These are phyloP conservation scores for Drosophila setifemur DNA, from an alignment of 1,140 invertebrate genomes.

Conservation along the genomic window DNA sequence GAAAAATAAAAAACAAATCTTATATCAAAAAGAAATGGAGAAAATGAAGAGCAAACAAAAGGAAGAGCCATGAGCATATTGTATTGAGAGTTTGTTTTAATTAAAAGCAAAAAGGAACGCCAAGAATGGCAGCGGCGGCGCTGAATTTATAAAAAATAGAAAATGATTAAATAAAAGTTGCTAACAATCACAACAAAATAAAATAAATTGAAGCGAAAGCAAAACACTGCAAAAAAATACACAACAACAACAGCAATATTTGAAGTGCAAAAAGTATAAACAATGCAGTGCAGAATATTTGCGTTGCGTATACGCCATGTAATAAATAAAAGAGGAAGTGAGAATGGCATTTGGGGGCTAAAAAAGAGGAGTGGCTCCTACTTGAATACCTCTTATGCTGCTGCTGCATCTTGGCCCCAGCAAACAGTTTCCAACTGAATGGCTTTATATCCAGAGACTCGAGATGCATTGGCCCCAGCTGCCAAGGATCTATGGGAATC, in stretches of 20 bases:
- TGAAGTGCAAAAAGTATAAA: conserved; percentile 25
- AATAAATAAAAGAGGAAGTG: conserved; percentile 60
- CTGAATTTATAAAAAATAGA: conserved; percentile 70
- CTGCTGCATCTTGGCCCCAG: conserved; percentile 52
- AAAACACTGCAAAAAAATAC: conserved; percentile 13
- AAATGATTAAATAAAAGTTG: conserved; percentile 77
- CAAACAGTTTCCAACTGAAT: conserved; percentile 75
- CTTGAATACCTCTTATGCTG: conserved; percentile 43
- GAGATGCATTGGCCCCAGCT: conserved; percentile 66
- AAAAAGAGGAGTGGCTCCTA: conserved; percentile 32
- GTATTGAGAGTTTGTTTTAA: conserved; percentile 79
- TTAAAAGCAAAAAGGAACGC: conserved; percentile 67
- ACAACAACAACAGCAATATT: background rate
- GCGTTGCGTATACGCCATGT: conserved; percentile 72
- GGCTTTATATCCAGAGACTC: conserved; percentile 68
- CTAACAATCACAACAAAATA: conserved; percentile 64
- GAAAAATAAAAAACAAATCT: conserved; percentile 17
- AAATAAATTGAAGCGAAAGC: conserved; percentile 39
- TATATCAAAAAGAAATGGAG: conserved; percentile 16
- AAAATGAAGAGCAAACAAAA: conserved; percentile 77
- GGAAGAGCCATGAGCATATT: conserved; percentile 64
- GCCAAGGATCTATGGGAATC: conserved; percentile 55
- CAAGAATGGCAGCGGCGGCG: conserved; percentile 32
- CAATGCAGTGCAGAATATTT: conserved; percentile 55
- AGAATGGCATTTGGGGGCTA: conserved; percentile 11